Evolutionary conservation across 2,888 invertebrate species (phyloP), one percentile per base, ranked within the genome.

Genomic region (Ophion obscuratus): DNA sequence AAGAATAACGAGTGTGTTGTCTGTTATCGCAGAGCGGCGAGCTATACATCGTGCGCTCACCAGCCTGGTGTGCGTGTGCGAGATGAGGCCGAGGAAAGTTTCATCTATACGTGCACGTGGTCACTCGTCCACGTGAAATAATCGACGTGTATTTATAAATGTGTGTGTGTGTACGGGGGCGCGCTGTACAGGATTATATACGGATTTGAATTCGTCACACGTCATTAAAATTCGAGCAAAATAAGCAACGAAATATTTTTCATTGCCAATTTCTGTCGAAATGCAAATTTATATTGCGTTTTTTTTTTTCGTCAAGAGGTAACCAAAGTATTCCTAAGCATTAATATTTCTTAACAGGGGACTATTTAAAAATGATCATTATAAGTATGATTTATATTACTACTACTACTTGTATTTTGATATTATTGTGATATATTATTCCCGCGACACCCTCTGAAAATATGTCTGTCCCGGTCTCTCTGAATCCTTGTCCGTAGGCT

Each of bases 361-460:
- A 36, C 7, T 36, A 4, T 5, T 36, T 24, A 24, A 24, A 24
- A 24, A 36, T 36, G 3, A 36, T 36, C 7, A 36, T 36, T 24
- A 24, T 24, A 24, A 31, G 3, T 31, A 31, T 31, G 31, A 31
- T 31, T 31, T 31, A 31, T 40, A 40, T 40, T 5, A 40, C 40
- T 40, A 40, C 36, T 36, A 36, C 40, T 40, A 7, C 40, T 31
- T 4, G 31, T 31, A 4, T 31, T 31, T 4, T 31, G 31, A 31
- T 31, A 4, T 4, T 6, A 40, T 40, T 40, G 9, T 40, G 0
- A 40, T 40, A 40, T 40, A 40, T 7, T 9, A 40, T 1, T 40
- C 78, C 62, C 84, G 74, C 81, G 73, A 86, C 84, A 81, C 84
- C 83, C 83, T 83, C 79, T 70, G 81, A n/a, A 67, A 71, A 84